Conservation (phyloP, 2,113 vertebrate species). For the Psilopogon haemacephalus region DNA sequence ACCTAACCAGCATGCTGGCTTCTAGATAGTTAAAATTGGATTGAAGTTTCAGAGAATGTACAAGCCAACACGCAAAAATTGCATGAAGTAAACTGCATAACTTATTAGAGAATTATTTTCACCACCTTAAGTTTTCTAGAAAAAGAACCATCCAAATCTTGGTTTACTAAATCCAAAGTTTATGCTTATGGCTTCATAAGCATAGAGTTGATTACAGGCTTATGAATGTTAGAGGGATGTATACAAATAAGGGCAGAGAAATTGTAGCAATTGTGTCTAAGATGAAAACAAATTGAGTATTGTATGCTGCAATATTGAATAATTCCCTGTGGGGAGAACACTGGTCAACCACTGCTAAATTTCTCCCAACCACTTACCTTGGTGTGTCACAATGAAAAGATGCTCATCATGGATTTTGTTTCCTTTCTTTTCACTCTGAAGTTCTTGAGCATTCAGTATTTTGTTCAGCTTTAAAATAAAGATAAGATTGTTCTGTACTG, state of each 20-base stretch:
- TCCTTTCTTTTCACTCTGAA: constrained; percentile 90
- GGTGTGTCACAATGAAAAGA: constrained; percentile 96
- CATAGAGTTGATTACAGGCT: not conserved
- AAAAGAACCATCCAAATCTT: not conserved
- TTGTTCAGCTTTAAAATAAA: constrained; percentile 86
- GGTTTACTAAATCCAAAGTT: not conserved
- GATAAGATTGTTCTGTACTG: not conserved
- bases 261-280: not conserved
- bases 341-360: not conserved
- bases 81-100: not conserved
- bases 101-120: not conserved
- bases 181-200: not conserved
- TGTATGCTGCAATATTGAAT: not conserved
- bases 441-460: constrained; percentile 87
- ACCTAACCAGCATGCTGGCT: not conserved
- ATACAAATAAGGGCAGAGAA: not conserved
- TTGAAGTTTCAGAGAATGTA: not conserved
- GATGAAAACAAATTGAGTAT: not conserved
- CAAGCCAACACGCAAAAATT: not conserved
- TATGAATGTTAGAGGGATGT: not conserved
- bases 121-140: not conserved
- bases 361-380: constrained; percentile 79
- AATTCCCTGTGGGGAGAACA: not conserved
- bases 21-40: not conserved
- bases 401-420: constrained; percentile 97